phyloP scores from a whole-genome alignment of 2,797 vertebrate species.

The Knipowitschia caucasica region DNA sequence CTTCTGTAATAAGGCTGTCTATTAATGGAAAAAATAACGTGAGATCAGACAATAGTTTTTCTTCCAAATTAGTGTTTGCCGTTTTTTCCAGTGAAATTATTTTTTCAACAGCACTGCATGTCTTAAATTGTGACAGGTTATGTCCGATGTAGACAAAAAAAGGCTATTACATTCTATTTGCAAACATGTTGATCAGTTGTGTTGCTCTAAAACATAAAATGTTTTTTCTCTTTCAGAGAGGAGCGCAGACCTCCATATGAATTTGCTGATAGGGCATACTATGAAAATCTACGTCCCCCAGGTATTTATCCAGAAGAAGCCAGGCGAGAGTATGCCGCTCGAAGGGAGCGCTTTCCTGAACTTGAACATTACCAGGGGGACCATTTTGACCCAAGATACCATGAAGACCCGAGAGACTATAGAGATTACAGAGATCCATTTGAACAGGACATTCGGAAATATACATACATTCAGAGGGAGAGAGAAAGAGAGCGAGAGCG shows the following conservation, averaged over 20 bases:
- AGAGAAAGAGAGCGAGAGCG: slow-evolving; percentile 90
- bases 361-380: slow-evolving; percentile 95
- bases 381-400: slow-evolving; percentile 94
- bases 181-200: no score
- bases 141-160: no score
- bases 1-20: no score
- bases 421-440: slow-evolving; percentile 94
- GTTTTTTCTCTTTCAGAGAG: slow-evolving; percentile 74
- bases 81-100: no score
- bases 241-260: slow-evolving; percentile 94
- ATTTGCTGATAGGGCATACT: slow-evolving; percentile 92
- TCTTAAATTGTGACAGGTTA: no score
- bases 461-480: slow-evolving; percentile 94
- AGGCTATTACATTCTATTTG: no score
- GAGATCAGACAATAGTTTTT: no score
- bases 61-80: no score
- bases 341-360: slow-evolving; percentile 92
- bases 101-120: no score
- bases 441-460: slow-evolving; percentile 95
- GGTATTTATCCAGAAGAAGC: slow-evolving; percentile 91
- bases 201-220: background rate
- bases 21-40: no score
- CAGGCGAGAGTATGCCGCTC: slow-evolving; percentile 88
- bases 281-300: slow-evolving; percentile 88
- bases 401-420: slow-evolving; percentile 93